Evolutionary conservation across 2,797 vertebrate species (phyloP), one percentile per base, ranked within the genome.

Genomic region (Hypotaenidia okinawae): DNA sequence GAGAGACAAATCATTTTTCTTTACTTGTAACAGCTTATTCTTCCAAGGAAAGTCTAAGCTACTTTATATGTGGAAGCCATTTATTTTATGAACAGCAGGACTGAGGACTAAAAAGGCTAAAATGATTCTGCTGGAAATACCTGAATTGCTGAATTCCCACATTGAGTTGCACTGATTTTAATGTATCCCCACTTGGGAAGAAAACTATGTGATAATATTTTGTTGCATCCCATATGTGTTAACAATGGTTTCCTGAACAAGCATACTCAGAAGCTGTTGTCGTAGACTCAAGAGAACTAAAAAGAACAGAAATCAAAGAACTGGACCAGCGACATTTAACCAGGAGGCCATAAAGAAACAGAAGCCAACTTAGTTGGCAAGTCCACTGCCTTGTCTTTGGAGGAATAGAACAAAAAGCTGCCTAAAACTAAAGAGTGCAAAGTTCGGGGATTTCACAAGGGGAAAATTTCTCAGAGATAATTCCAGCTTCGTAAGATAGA

Each of bases 241-340:
- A 90, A 78, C 32, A 90, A 82, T 86, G 45, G 81, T 73, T 88
- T 81, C 63, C 74, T 90, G 63, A 93, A 87, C 21, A 87, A 64
- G 32, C 35, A 62, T 32, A 68, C 4, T n/a, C 7, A 22, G 80
- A 81, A 41, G 17, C 28, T 19, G 9, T 16, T 57, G 28, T 41
- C 45, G 66, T 5, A 79, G 45, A 47, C 15, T 82, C 32, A 45
- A 21, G 22, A 69, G 33, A 78, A 68, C 13, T 57, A 52, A 61
- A 73, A 22, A 35, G 16, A 76, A 12, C 8, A 88, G 39, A 88
- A 69, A 47, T 3, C 3, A 0, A 90, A 78, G 41, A 76, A 79
- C 15, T 49, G 27, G n/a, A 66, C 84, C 33, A 6, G 11, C 59
- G 57, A 52, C 2, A 1, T 69, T 74, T 62, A 72, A 86, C 25